Evolutionary conservation across 1,140 invertebrate genomes (phyloP).

Genomic region (Spodoptera litura): DNA sequence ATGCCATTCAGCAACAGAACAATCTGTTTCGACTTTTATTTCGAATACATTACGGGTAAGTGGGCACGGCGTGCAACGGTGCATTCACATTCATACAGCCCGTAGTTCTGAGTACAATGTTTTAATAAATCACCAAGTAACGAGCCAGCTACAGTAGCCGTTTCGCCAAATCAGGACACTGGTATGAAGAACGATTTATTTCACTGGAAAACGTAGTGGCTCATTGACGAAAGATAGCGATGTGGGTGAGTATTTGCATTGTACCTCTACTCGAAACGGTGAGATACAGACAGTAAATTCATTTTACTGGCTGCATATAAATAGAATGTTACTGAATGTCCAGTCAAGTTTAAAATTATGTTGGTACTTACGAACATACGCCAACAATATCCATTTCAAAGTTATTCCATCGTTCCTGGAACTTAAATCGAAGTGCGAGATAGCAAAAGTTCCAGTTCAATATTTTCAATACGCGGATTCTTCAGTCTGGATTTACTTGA

Average conservation of each 20-base stretch:
- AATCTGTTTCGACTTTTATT: conserved; percentile 34
- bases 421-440: not conserved
- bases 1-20: conserved; percentile 8
- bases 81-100: conserved; percentile 64
- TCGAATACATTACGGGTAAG: conserved; percentile 37
- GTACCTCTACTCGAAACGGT: conserved; percentile 3
- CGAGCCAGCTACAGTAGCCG: conserved; percentile 68
- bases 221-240: conserved; percentile 38
- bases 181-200: conserved; percentile 74
- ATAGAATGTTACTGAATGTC: conserved; percentile 25
- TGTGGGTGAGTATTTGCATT: conserved; percentile 23
- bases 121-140: conserved; percentile 75
- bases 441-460: conserved; percentile 2
- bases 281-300: conserved; percentile 1
- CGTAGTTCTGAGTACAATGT: conserved; percentile 68
- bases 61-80: conserved; percentile 44
- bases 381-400: conserved; percentile 17
- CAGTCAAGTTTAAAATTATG: conserved; percentile 25
- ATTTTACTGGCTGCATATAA: conserved; percentile 19
- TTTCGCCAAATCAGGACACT: conserved; percentile 74
- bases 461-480: not conserved
- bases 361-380: not conserved
- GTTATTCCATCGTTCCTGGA: conserved; percentile 10
- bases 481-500: not conserved
- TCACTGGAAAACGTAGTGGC: conserved; percentile 56